Evolutionary conservation across 2,888 invertebrate species (phyloP).

Genomic region (Hypselothyrea guttata): DNA sequence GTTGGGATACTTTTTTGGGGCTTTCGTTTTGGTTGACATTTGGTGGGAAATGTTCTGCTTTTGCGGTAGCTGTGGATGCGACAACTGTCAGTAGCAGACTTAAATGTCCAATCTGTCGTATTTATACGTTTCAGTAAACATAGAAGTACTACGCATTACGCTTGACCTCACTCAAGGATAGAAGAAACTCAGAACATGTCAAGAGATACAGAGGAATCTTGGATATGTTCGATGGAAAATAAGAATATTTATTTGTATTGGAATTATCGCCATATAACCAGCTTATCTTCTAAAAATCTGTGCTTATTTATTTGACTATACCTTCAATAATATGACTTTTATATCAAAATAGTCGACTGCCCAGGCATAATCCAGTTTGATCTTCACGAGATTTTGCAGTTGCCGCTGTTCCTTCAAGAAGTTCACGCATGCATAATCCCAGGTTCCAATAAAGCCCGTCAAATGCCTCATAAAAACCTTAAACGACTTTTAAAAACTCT

Average conservation of each 20-base stretch:
- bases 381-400: too few species aligned
- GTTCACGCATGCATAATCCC: conserved; percentile 5
- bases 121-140: conserved; percentile 63
- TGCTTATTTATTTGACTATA: conserved; percentile 7
- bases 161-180: conserved; percentile 25
- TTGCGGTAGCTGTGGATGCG: conserved; percentile 2
- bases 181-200: too few species aligned
- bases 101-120: conserved; percentile 29
- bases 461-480: conserved; percentile 52
- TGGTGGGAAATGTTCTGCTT: conserved; percentile 68
- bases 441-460: conserved; percentile 35
- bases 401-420: too few species aligned
- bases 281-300: neutral
- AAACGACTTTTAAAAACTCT: conserved; percentile 51
- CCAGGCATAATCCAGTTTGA: conserved; percentile 7
- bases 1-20: conserved; percentile 30
- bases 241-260: too few species aligned
- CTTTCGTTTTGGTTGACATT: conserved; percentile 50
- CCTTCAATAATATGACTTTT: conserved; percentile 7
- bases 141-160: conserved; percentile 28
- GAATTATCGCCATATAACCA: too few species aligned
- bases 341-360: neutral
- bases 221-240: too few species aligned
- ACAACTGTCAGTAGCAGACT: conserved; percentile 42
- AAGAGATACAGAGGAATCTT: neutral